These are phyloP conservation scores for Brevimyrus niger DNA, from an alignment of 2,113 vertebrate genomes.

Conservation along the genomic window DNA sequence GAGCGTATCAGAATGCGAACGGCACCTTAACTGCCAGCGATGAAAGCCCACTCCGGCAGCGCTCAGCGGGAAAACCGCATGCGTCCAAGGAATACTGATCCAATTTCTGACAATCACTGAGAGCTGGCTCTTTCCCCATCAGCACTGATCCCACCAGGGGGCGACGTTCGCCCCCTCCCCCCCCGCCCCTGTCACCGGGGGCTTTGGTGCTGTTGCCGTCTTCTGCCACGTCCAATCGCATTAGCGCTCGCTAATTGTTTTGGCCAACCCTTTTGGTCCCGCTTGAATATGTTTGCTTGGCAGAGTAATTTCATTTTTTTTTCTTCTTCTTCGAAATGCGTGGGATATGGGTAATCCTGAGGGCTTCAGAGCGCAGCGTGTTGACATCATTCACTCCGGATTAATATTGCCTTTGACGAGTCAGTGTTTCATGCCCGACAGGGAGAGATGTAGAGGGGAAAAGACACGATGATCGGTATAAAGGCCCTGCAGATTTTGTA, in stretches of 20 bases:
- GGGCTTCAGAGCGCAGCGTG: neutral
- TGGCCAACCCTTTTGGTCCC: neutral
- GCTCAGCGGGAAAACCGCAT: neutral
- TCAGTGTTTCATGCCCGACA: neutral
- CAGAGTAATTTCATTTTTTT: neutral
- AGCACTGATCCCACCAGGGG: neutral
- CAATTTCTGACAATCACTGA: neutral
- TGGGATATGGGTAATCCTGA: neutral
- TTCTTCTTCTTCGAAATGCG: neutral
- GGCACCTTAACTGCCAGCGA: neutral
- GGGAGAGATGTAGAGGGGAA: neutral
- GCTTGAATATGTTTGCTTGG: neutral
- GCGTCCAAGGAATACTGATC: neutral
- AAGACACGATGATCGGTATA: neutral
- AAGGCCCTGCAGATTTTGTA: neutral
- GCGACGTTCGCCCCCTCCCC: neutral
- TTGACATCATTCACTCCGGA: neutral
- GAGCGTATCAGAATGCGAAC: neutral
- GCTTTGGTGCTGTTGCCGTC: neutral
- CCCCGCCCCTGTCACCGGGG: neutral
- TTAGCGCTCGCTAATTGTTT: neutral
- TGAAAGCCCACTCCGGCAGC: neutral
- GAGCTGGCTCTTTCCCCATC: neutral
- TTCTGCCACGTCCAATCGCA: neutral
- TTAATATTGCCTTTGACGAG: neutral